Evolutionary conservation across 1,140 invertebrate genomes (phyloP), one percentile per base, ranked within the genome.

Genomic region (Bradysia coprophila): DNA sequence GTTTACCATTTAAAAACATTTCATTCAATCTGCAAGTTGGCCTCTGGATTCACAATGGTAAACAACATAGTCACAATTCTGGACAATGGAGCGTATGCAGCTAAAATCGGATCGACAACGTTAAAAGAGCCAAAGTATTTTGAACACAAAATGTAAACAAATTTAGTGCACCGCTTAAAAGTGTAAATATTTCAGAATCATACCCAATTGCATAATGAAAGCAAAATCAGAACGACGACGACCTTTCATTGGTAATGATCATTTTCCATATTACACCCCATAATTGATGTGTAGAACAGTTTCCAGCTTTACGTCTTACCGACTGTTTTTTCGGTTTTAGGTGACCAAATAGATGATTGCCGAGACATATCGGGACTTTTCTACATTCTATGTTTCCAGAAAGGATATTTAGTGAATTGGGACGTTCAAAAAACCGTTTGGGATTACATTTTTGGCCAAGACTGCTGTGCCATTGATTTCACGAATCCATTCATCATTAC

Each of bases 141-240:
- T n/a, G n/a, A n/a, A n/a, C n/a, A n/a, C n/a, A n/a, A n/a, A n/a
- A n/a, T n/a, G n/a, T n/a, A n/a, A n/a, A n/a, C n/a, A n/a, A n/a
- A n/a, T n/a, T n/a, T n/a, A n/a, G n/a, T n/a, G n/a, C n/a, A n/a
- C n/a, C n/a, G n/a, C n/a, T n/a, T n/a, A n/a, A n/a, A n/a, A n/a
- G n/a, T n/a, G n/a, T n/a, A n/a, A n/a, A n/a, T n/a, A n/a, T n/a
- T n/a, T n/a, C n/a, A 77, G 84, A 56, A 52, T 88, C 13, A 73
- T 97, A 49, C 90, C 91, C 3, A 99, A 99, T 62, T 92, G 88
- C 52, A 89, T 98, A 23, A 93, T 93, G 72, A 99, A 99, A 72
- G 90, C 91, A 1, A 97, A 97, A 63, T 92, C 84, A 50, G 94
- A 98, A 59, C 65, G 88, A 40, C 74, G 92, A 1, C 71, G 94